Conservation (phyloP, 2,113 vertebrate species). For the Struthidea cinerea region DNA sequence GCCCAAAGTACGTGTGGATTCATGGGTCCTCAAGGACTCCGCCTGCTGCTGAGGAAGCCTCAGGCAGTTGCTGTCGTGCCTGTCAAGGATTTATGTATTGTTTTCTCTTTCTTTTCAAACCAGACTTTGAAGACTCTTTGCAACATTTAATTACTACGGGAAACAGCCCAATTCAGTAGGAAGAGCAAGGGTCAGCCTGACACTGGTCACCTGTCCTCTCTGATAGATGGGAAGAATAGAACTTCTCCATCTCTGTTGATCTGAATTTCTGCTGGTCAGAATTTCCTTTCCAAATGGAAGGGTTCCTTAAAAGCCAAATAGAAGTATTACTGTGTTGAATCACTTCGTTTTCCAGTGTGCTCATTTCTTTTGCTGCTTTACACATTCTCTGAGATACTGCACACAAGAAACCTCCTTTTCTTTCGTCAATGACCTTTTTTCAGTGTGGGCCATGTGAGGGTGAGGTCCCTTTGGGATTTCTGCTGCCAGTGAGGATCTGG, state of each 20-base stretch:
- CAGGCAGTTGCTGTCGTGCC: neutral
- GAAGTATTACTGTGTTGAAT: neutral
- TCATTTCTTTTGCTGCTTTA: neutral
- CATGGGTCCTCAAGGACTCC: neutral
- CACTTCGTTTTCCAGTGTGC: neutral
- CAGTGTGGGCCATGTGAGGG: rapidly evolving
- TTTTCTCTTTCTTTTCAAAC: neutral
- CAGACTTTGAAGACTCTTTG: neutral
- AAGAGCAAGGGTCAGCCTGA: neutral
- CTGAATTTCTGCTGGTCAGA: neutral
- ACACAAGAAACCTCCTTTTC: neutral
- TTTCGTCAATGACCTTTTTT: rapidly evolving
- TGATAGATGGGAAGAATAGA: neutral
- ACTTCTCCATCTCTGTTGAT: neutral
- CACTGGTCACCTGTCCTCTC: neutral
- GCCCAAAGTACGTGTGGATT: neutral
- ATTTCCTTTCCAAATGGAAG: neutral
- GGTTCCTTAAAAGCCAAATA: neutral
- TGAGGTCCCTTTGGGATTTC: neutral
- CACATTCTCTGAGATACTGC: neutral
- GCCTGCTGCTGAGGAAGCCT: constrained; percentile 33
- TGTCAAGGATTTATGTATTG: neutral
- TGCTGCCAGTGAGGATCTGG: neutral
- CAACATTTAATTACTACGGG: neutral
- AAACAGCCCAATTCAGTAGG: neutral